phyloP scores from a whole-genome alignment of 2,113 vertebrate genomes.

The Perca fluviatilis region DNA sequence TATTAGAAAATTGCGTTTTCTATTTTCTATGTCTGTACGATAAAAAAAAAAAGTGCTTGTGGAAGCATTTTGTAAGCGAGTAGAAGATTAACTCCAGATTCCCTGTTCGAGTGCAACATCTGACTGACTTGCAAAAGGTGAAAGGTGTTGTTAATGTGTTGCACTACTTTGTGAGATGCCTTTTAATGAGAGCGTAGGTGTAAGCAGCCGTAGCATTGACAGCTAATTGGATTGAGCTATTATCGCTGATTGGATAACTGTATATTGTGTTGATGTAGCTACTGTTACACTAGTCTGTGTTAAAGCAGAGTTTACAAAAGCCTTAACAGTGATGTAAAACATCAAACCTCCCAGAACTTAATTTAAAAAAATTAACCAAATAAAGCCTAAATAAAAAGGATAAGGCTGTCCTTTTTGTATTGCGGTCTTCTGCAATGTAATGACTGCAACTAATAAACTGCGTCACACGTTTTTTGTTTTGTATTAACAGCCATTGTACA shows the following conservation, averaged over 20 bases:
- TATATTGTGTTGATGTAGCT: not conserved
- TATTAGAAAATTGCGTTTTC: constrained; percentile 68
- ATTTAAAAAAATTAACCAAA: not conserved
- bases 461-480: not conserved
- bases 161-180: not conserved
- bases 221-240: constrained; percentile 4
- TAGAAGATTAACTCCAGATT: constrained; percentile 56
- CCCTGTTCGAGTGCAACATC: constrained; percentile 16
- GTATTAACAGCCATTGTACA: not conserved
- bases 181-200: not conserved
- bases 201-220: not conserved
- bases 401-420: not conserved
- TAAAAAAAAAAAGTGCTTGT: constrained; percentile 56
- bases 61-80: constrained; percentile 62
- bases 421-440: not conserved
- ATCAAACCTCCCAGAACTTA: not conserved
- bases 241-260: not conserved
- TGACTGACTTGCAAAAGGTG: constrained; percentile 24
- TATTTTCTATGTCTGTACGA: constrained; percentile 41
- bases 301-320: not conserved
- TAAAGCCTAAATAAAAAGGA: not conserved
- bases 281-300: not conserved
- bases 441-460: not conserved
- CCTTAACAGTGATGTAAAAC: not conserved
- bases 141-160: constrained; percentile 34